Base-by-base conservation (phyloP, 1,140 invertebrate genomes). In the Calycopis cecrops region DNA sequence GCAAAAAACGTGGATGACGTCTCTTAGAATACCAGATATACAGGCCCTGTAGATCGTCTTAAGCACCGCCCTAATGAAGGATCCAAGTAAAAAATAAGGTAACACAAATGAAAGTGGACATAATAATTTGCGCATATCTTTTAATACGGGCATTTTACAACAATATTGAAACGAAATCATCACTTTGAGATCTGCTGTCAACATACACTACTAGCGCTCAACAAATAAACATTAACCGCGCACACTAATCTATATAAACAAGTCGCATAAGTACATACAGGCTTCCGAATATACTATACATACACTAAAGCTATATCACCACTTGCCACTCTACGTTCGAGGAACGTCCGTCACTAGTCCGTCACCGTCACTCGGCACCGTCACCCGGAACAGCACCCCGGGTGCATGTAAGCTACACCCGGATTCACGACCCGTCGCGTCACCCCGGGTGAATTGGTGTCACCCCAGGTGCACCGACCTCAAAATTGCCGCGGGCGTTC, bases 61-160 rank as follows among this genome's bases (percentile, higher is more conserved):
- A 6, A 6, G 2, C 21, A 28, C 21, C 6, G 21, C n/a, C n/a
- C n/a, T n/a, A n/a, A n/a, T n/a, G 21, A 6, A 3, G 21, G 21
- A 6, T 28, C 21, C 6, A n/a, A n/a, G n/a, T n/a, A n/a, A 28
- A 28, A 28, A 28, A 28, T 28, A 28, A 28, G 14, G 16, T 16
- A 4, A 9, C 9, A 42, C 17, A 53, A 72, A 72, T 67, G 55
- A 79, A 69, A 75, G 51, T 44, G 73, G 55, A 66, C 35, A 69
- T 28, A 55, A 68, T 73, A 74, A 68, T 80, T 83, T 80, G 83
- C 83, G 79, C 81, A 86, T 85, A 86, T 87, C 67, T 83, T 83
- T 85, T 86, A 87, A 87, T 87, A 87, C 82, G 81, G 82, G 79
- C 84, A 85, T 84, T 84, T 84, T 87, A 87, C 84, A 87, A 87